Evolutionary conservation across 2,113 vertebrate genomes (phyloP), one percentile per base, ranked within the genome.

Genomic region (Rhineura floridana): DNA sequence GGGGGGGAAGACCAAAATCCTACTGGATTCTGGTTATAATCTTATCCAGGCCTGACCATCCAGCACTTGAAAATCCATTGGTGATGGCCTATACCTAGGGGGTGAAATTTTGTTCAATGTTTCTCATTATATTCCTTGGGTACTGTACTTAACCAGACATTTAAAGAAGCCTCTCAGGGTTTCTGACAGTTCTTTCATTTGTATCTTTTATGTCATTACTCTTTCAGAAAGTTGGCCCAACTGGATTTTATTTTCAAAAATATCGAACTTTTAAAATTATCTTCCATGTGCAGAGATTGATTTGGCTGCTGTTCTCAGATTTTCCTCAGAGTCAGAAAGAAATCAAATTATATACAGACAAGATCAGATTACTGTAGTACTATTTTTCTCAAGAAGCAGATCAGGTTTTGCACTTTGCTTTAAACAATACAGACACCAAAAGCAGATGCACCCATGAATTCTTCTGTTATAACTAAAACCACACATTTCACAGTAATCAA

Each of bases 351-450:
- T 67, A 81, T 83, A 90, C 1, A 88, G 55, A 90, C 11, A 84
- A 90, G 84, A 95, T 91, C 90, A 93, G 90, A 94, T 96, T 95
- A 93, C 86, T 55, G 82, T 90, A 93, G 63, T 85, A 52, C 91
- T 95, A 50, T 89, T 86, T 92, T 85, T 86, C 93, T 87, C 69
- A 93, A 95, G 93, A 36, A 87, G 17, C 46, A 92, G 84, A 91
- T 89, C 93, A 90, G 83, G 48, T 95, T 89, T 76, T 63, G 81
- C 84, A 63, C 62, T 55, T 81, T 42, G 50, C 36, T 80, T 62
- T 90, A 84, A 78, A 84, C 25, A 84, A 88, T 42, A 50, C 28
- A 81, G 33, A 65, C 76, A 88, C 76, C 42, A 79, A 91, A 91
- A 93, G 90, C 72, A 85, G 63, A 65, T 4, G 0, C 77, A 90